Evolutionary conservation across 2,113 vertebrate species (phyloP).

Genomic region (Hydropotes inermis): DNA sequence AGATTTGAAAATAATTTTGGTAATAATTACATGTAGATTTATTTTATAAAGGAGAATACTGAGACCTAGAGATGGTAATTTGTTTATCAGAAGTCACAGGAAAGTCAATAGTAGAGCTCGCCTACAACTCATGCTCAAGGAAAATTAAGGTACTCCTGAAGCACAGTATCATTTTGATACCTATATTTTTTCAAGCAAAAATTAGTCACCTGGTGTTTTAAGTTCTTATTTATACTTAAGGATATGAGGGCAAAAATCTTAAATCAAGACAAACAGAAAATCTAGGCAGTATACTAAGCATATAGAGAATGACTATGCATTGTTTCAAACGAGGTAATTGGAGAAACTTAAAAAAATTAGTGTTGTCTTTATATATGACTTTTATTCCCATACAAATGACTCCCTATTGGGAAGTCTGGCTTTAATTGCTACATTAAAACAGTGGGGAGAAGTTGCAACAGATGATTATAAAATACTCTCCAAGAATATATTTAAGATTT

Average conservation of each 20-base stretch:
- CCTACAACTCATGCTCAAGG: background rate
- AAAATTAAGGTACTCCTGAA: background rate
- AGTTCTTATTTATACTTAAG: background rate
- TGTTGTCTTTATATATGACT: background rate
- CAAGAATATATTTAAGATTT: background rate
- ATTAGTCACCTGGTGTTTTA: background rate
- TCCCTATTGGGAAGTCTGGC: background rate
- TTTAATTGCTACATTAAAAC: background rate
- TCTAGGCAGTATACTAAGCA: background rate
- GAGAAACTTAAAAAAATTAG: background rate
- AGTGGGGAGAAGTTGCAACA: background rate
- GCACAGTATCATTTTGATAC: background rate
- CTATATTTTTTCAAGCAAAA: background rate
- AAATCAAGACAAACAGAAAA: background rate
- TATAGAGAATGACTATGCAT: background rate
- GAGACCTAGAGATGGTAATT: background rate
- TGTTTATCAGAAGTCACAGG: background rate
- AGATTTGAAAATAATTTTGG: background rate
- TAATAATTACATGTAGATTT: background rate
- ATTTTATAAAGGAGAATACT: background rate
- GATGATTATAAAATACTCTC: background rate
- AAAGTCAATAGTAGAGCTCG: background rate
- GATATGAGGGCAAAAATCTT: background rate
- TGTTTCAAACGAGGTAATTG: background rate
- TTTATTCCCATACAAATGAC: background rate